Percentiles rank a stretch among this genome's conserved stretches.
Evolutionary conservation across 2,888 invertebrate genomes (phyloP).

Genomic region (Choristoneura rosaceana): DNA sequence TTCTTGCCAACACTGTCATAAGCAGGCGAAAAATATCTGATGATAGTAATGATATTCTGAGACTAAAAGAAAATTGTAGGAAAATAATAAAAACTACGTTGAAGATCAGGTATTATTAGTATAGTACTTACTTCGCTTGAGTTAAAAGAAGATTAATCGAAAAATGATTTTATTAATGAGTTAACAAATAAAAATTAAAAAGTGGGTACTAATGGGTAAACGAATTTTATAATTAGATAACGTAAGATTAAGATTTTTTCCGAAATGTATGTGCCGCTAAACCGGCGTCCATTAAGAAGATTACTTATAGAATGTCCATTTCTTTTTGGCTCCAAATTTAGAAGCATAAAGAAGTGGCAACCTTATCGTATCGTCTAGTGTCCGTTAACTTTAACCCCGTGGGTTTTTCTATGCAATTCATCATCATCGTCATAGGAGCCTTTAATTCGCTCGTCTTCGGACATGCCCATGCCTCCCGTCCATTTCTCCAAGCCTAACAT

Average conservation of each 20-base stretch:
- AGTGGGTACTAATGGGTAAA: neutral
- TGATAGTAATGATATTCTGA: constrained; percentile 3
- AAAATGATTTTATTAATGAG: neutral
- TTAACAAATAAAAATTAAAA: neutral
- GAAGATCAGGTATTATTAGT: neutral
- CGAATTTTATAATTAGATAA: neutral
- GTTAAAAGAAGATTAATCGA: neutral
- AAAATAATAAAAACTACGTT: neutral
- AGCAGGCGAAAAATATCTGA: constrained; percentile 17
- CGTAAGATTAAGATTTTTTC: neutral
- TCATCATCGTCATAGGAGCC: too few relatives aligned
- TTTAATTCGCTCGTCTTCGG: too few relatives aligned
- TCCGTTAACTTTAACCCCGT: too few relatives aligned
- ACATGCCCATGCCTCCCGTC: too few relatives aligned
- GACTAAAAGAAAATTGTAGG: neutral
- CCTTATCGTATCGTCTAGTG: too few relatives aligned
- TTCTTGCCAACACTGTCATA: constrained; percentile 26
- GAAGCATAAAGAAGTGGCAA: too few relatives aligned
- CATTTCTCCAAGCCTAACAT: too few relatives aligned
- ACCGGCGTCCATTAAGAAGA: neutral
- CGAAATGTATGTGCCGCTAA: neutral
- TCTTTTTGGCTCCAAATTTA: too few relatives aligned
- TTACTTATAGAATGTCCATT: too few relatives aligned
- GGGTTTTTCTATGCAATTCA: too few relatives aligned
- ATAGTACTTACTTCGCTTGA: neutral